phyloP scores from a whole-genome alignment of 1,140 invertebrate genomes.

The Zaprionus vittiger region DNA sequence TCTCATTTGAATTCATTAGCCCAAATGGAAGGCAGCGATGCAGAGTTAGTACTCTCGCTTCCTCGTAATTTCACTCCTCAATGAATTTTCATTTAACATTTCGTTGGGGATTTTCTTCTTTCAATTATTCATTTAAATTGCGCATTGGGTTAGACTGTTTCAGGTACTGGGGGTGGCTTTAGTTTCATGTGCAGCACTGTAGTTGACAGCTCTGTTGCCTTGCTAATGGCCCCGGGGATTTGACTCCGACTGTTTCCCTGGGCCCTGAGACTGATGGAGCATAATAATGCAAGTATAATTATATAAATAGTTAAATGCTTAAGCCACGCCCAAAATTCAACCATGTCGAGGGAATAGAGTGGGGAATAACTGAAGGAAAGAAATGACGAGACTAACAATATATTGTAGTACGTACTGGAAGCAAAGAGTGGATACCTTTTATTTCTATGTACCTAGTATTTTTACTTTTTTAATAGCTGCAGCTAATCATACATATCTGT shows the following conservation, averaged over 20 bases:
- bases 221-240: constrained; percentile 71
- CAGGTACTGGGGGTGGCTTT: constrained; percentile 36
- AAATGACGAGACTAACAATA: too few relatives aligned
- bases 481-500: neutral
- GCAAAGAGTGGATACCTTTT: too few relatives aligned
- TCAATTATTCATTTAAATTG: constrained; percentile 61
- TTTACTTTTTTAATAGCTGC: neutral
- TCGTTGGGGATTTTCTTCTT: constrained; percentile 23
- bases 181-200: constrained; percentile 44
- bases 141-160: constrained; percentile 36
- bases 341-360: constrained; percentile 20
- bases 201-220: constrained; percentile 66
- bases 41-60: neutral
- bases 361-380: neutral
- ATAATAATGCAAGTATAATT: constrained; percentile 68
- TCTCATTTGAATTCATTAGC: constrained; percentile 76
- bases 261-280: constrained; percentile 45
- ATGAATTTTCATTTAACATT: constrained; percentile 48
- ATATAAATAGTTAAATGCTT: constrained; percentile 54
- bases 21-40: neutral
- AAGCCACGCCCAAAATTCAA: constrained; percentile 43
- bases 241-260: constrained; percentile 4
- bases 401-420: too few relatives aligned
- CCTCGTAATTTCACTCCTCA: constrained; percentile 48
- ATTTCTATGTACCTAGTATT: too few relatives aligned